A percentile compares a stretch with the other conserved stretches of the same genome.
Evolutionary conservation across 2,888 invertebrate species (phyloP).

Genomic region (Myopa testacea): DNA sequence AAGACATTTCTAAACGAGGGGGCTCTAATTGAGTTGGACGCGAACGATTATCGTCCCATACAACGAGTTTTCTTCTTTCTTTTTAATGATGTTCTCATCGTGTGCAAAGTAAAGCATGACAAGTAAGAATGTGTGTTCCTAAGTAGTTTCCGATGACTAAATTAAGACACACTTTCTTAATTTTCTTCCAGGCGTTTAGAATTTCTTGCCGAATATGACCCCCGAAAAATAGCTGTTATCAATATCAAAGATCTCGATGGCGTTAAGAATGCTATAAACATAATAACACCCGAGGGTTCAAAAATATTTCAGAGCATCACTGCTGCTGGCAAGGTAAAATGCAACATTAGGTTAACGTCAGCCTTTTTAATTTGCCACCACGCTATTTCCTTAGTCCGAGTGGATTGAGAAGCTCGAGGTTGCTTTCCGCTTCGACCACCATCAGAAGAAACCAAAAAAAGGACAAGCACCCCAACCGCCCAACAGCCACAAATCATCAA

Average conservation of each 20-base stretch:
- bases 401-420: slow-evolving; percentile 94
- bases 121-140: slow-evolving; percentile 54
- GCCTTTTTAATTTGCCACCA: not conserved
- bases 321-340: slow-evolving; percentile 71
- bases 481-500: slow-evolving; percentile 46
- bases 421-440: slow-evolving; percentile 83
- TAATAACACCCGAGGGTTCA: slow-evolving; percentile 93
- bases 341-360: too few species aligned
- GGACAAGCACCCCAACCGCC: slow-evolving; percentile 69
- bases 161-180: not conserved
- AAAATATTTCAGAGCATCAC: slow-evolving; percentile 92
- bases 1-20: slow-evolving; percentile 87
- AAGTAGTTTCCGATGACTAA: not conserved
- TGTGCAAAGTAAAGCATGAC: slow-evolving; percentile 77
- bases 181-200: slow-evolving; percentile 62
- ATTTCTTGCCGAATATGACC: slow-evolving; percentile 66
- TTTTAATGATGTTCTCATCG: slow-evolving; percentile 91
- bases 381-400: slow-evolving; percentile 74
- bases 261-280: slow-evolving; percentile 92
- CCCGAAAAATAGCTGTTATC: slow-evolving; percentile 89
- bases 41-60: slow-evolving; percentile 85
- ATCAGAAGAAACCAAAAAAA: slow-evolving; percentile 67
- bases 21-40: slow-evolving; percentile 89
- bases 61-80: slow-evolving; percentile 92
- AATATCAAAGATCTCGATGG: slow-evolving; percentile 92